phyloP scores from a whole-genome alignment of 2,113 vertebrate species.

The Lucifuga dentata region DNA sequence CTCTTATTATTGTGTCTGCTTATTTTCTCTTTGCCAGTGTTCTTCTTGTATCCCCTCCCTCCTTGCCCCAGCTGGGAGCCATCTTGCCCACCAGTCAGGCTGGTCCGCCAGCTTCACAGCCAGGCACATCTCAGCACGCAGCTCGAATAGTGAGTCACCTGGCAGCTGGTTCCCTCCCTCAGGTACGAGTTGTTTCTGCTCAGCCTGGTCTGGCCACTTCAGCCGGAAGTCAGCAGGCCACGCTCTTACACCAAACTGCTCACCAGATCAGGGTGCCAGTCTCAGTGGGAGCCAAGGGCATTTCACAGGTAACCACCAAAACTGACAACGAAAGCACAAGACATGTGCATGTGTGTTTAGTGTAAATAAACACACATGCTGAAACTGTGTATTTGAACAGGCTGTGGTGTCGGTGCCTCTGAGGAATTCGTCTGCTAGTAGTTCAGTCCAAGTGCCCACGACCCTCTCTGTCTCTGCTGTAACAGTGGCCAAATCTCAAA shows the following conservation, averaged over 20 bases:
- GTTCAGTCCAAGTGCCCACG: conserved; percentile 84
- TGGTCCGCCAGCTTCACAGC: conserved; percentile 77
- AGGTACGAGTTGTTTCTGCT: conserved; percentile 92
- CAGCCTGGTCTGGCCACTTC: conserved; percentile 83
- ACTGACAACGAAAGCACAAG: background rate
- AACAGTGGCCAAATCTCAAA: conserved; percentile 84
- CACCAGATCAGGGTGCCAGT: conserved; percentile 92
- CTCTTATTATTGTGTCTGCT: background rate
- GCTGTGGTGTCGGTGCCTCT: conserved; percentile 91
- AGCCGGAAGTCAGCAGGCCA: conserved; percentile 81
- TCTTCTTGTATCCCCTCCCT: conserved; percentile 93
- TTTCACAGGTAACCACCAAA: conserved; percentile 87
- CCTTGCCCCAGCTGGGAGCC: conserved; percentile 92
- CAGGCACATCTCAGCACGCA: conserved; percentile 81
- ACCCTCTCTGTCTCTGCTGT: conserved; percentile 86
- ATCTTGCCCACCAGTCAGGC: conserved; percentile 87
- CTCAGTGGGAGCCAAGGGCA: conserved; percentile 87
- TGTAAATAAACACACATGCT: background rate
- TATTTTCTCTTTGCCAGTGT: conserved; percentile 76
- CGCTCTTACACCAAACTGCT: conserved; percentile 83
- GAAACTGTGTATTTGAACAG: conserved; percentile 56
- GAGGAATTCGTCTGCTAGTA: conserved; percentile 83
- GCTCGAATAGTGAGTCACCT: conserved; percentile 87
- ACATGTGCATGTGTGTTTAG: background rate
- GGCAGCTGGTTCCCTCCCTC: conserved; percentile 85